phyloP scores from a whole-genome alignment of 2,888 invertebrate species.

The Ichneumoninae sp. region DNA sequence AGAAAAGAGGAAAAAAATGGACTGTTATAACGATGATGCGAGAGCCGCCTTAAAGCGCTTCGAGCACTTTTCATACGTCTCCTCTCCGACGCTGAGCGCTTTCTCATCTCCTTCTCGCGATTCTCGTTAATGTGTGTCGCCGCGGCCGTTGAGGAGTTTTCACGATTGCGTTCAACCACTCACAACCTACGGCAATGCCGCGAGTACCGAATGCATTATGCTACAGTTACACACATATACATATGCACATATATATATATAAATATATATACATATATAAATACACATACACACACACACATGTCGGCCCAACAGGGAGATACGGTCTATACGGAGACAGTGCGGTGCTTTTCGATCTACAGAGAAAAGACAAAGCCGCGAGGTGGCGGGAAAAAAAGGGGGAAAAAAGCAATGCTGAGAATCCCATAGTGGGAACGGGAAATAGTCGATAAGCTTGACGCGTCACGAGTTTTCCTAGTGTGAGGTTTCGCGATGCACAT shows the following conservation, averaged over 20 bases:
- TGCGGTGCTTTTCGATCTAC: constrained; percentile 27
- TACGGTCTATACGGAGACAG: constrained; percentile 10
- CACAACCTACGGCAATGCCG: constrained; percentile 38
- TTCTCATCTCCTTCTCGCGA: constrained; percentile 6
- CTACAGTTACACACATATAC: neutral
- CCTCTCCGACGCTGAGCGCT: neutral
- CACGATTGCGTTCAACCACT: constrained; percentile 37
- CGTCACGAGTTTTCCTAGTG: constrained; percentile 51
- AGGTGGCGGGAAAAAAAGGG: constrained; percentile 5
- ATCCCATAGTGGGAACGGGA: constrained; percentile 30
- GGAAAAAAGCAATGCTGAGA: constrained; percentile 44
- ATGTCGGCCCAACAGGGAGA: neutral
- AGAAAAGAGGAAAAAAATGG: constrained; percentile 15
- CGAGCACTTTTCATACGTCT: constrained; percentile 36
- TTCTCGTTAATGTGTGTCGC: constrained; percentile 51
- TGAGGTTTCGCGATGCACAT: constrained; percentile 50
- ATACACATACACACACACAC: neutral
- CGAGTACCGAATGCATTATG: constrained; percentile 7
- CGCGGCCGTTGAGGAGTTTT: constrained; percentile 28
- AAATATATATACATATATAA: neutral
- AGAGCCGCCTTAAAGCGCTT: constrained; percentile 29
- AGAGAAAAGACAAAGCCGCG: constrained; percentile 35
- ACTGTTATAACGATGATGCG: constrained; percentile 5
- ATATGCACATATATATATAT: neutral
- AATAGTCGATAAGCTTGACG: constrained; percentile 61